phyloP scores from a whole-genome alignment of 2,888 invertebrate species.

The Trachelus troglodyta region DNA sequence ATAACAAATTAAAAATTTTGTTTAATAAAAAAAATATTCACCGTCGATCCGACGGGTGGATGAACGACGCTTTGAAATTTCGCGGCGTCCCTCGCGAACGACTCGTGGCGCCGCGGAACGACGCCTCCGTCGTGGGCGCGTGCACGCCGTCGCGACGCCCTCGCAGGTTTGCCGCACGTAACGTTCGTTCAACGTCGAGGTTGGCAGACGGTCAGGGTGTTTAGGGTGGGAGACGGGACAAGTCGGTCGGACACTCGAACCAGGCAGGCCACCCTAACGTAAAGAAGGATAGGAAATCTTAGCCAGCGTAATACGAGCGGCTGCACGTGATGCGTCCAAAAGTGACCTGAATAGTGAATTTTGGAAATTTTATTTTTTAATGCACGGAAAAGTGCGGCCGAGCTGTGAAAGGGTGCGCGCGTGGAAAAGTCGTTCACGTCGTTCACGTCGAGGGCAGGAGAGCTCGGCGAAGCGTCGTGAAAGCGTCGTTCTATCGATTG shows the following conservation, averaged over 20 bases:
- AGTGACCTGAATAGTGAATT: not conserved
- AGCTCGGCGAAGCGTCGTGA: conserved; percentile 5
- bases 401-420: conserved; percentile 3
- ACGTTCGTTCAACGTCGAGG: not conserved
- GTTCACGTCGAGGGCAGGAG: not conserved
- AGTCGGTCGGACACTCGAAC: not conserved
- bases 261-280: not conserved
- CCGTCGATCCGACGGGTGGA: no score
- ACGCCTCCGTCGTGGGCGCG: conserved; percentile 25
- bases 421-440: not conserved
- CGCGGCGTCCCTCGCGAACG: conserved; percentile 7
- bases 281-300: not conserved
- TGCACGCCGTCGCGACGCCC: conserved; percentile 32
- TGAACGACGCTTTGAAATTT: conserved; percentile 24
- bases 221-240: not conserved
- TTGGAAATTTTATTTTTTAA: not conserved
- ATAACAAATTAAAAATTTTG: no score
- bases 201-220: not conserved
- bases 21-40: not conserved
- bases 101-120: conserved; percentile 48
- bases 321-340: not conserved
- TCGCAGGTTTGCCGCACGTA: conserved; percentile 7
- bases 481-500: conserved; percentile 34
- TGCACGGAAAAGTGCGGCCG: not conserved
- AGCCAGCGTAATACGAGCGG: not conserved